Conservation (phyloP, 2,797 vertebrate species). For the Uromys caudimaculatus region DNA sequence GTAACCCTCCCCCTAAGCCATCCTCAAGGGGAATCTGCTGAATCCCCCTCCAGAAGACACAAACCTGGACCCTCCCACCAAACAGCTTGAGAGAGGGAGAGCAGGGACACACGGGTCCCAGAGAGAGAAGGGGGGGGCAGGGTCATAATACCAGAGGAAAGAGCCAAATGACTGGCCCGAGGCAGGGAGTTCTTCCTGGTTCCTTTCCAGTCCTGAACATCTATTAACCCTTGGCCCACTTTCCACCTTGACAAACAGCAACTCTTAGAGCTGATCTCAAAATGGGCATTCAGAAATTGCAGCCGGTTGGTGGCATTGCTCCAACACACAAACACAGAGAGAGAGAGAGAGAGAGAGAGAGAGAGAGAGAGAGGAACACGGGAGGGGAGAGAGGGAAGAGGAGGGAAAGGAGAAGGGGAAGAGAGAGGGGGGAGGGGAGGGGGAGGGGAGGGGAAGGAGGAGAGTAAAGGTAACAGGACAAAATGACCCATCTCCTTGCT, state of each 20-base stretch:
- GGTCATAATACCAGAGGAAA: not conserved
- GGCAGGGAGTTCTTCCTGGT: not conserved
- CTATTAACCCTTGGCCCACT: not conserved
- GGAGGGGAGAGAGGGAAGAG: not conserved
- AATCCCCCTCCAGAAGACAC: not conserved
- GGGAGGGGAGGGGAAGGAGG: not conserved
- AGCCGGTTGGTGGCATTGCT: not conserved
- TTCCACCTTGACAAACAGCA: not conserved
- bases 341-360: not conserved
- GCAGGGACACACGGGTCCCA: not conserved
- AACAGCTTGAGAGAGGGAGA: not conserved
- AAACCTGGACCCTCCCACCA: not conserved
- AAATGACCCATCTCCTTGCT: not conserved
- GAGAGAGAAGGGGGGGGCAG: not conserved
- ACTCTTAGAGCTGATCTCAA: not conserved
- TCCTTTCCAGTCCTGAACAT: not conserved
- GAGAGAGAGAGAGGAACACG: not conserved
- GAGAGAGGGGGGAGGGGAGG: not conserved
- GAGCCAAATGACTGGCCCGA: not conserved
- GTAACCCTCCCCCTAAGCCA: not conserved
- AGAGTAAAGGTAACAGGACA: constrained; percentile 10
- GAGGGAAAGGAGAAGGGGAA: too few relatives aligned
- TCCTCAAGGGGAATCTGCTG: not conserved
- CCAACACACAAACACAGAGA: not conserved
- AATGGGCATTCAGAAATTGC: not conserved